These are phyloP conservation scores for Trematomus loennbergii DNA, from an alignment of 2,113 vertebrate genomes.

Conservation along the genomic window DNA sequence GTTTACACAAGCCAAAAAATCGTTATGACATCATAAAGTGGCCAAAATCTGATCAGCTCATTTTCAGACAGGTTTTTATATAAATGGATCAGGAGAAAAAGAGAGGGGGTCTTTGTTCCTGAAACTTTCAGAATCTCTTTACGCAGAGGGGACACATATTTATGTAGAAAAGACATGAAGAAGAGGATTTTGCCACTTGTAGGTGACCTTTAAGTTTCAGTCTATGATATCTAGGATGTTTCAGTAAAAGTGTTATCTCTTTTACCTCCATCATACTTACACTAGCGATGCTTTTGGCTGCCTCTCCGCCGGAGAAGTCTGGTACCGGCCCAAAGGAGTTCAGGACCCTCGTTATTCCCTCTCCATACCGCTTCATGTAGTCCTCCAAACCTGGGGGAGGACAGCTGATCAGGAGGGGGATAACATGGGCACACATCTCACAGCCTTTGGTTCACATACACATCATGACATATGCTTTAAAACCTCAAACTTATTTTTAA, in stretches of 20 bases:
- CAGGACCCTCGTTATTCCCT: constrained; percentile 87
- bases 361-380: constrained; percentile 90
- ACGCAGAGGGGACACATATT: no score
- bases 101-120: no score
- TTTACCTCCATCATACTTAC: constrained; percentile 74
- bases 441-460: background rate
- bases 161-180: no score
- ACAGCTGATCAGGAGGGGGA: constrained; percentile 7
- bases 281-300: constrained; percentile 83
- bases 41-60: no score
- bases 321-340: constrained; percentile 90
- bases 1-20: no score
- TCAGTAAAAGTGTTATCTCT: background rate
- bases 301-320: constrained; percentile 86
- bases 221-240: background rate
- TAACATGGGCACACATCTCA: background rate
- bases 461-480: background rate
- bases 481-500: background rate
- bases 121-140: no score
- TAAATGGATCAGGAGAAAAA: no score
- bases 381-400: constrained; percentile 85
- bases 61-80: no score
- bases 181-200: no score
- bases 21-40: no score
- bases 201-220: no score